Base-by-base conservation (phyloP, 2,797 vertebrate species). In the Champsocephalus gunnari region DNA sequence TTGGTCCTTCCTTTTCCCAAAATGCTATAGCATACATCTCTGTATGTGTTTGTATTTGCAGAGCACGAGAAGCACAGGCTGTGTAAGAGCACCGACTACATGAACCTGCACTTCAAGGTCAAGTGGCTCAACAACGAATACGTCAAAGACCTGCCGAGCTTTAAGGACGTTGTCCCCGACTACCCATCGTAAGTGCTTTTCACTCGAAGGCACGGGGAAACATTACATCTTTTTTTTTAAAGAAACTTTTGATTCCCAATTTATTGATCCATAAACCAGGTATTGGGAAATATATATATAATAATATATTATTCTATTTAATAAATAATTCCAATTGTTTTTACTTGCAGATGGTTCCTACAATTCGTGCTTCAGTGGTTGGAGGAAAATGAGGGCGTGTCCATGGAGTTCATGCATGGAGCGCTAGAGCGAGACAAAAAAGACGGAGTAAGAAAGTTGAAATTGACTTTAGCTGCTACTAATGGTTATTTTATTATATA, bases 41-140 rank as follows among this genome's bases (percentile, higher is more conserved):
- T 28, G 28, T 2, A 0, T 75, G 1, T 79, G 1, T 77, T 67
- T 71, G 21, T 61, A 3, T 41, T 48, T 61, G 43, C 91, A 99
- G 98, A 99, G 75, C 98, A 99, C 2, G 98, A 99, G 90, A 99
- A 98, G 83, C 96, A 97, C 84, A 88, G 95, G 2, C 93, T 98
- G 66, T 99, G 98, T 90, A 98, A 97, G 92, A 99, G 98, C 24
- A 98, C 98, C 0, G 98, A 99, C 94, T 99, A 99, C 93, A 99
- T 99, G 98, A 99, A 99, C 91, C 94, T 99, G 79, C 98, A 99
- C 92, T 99, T 99, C 92, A 99, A 99, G 90, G 98, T 99, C 84
- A 99, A 99, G 88, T 99, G 98, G 98, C 96, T 99, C 17, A 95
- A 96, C 94, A 99, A 98, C 1, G 98, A 99, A 84, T 99, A 99